Evolutionary conservation across 2,797 vertebrate species (phyloP).

Genomic region (Cossypha niveicapilla): DNA sequence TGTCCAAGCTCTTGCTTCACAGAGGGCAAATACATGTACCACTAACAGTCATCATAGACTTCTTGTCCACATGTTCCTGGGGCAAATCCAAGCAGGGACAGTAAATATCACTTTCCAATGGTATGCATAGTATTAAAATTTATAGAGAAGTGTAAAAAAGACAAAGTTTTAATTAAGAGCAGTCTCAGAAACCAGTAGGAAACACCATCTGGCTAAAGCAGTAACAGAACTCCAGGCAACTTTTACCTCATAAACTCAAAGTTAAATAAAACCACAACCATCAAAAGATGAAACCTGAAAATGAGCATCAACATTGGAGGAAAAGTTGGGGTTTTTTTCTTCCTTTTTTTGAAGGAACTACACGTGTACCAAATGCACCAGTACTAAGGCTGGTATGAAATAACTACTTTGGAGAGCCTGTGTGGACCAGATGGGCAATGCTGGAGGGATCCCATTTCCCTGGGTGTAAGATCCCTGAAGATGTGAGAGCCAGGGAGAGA

Average conservation of each 20-base stretch:
- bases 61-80: background rate
- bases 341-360: background rate
- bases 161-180: background rate
- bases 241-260: background rate
- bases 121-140: background rate
- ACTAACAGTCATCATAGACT: background rate
- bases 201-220: background rate
- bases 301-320: background rate
- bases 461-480: background rate
- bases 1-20: background rate
- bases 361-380: fast-evolving
- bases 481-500: background rate
- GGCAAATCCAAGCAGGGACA: background rate
- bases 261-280: background rate
- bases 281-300: background rate
- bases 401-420: fast-evolving
- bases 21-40: background rate
- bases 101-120: background rate
- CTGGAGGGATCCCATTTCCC: background rate
- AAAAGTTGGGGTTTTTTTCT: background rate
- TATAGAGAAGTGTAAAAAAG: background rate
- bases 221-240: background rate
- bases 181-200: background rate
- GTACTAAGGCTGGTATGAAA: background rate
- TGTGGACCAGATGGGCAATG: background rate